Conservation (phyloP, 2,888 invertebrate species). For the Drosophila incognita region DNA sequence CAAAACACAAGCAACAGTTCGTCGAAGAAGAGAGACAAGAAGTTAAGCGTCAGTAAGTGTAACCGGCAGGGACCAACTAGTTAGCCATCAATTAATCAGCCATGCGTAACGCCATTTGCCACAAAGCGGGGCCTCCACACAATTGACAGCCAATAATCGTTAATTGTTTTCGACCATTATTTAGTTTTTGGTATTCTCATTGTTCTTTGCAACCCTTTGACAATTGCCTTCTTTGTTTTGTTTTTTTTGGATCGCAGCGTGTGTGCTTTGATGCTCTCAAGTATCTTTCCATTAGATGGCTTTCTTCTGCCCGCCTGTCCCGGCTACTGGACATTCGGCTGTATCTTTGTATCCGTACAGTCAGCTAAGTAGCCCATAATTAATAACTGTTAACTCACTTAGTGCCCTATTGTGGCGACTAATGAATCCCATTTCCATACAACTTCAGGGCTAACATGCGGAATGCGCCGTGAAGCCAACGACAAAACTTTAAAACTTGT, state of each 20-base stretch:
- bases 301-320: slow-evolving; percentile 37
- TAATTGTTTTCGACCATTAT: slow-evolving; percentile 65
- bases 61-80: slow-evolving; percentile 19
- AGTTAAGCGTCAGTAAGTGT: slow-evolving; percentile 6
- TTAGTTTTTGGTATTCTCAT: slow-evolving; percentile 19
- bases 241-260: slow-evolving; percentile 67
- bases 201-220: slow-evolving; percentile 43
- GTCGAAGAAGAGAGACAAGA: background rate
- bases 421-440: slow-evolving; percentile 68
- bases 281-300: slow-evolving; percentile 56
- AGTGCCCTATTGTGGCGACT: slow-evolving; percentile 58
- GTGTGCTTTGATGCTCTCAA: slow-evolving; percentile 56
- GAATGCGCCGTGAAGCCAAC: slow-evolving; percentile 47
- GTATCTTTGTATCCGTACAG: background rate
- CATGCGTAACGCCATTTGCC: slow-evolving; percentile 76
- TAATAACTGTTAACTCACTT: slow-evolving; percentile 74
- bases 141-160: slow-evolving; percentile 69
- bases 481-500: slow-evolving; percentile 34
- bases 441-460: slow-evolving; percentile 12
- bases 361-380: slow-evolving; percentile 46
- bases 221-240: slow-evolving; percentile 66
- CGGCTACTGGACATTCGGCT: slow-evolving; percentile 59
- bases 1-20: background rate
- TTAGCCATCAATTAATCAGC: slow-evolving; percentile 68
- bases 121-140: slow-evolving; percentile 58